Conservation (phyloP, 2,113 vertebrate species). For the Channa argus region DNA sequence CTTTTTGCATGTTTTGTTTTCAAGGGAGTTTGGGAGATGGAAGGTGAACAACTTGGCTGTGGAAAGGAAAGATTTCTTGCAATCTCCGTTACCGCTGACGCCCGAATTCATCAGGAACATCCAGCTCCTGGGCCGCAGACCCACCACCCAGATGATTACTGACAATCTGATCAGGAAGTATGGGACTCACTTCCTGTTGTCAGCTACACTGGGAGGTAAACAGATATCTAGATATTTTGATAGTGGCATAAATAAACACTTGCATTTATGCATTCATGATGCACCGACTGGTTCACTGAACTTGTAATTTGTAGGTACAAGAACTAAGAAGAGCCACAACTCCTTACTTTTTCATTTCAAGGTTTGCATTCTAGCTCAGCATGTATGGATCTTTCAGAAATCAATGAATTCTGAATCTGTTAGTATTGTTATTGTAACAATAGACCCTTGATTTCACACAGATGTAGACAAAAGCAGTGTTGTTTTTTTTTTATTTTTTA, state of each 20-base stretch:
- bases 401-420: no score
- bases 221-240: neutral
- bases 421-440: neutral
- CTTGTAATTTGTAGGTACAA: no score
- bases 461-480: neutral
- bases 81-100: constrained; percentile 92
- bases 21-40: constrained; percentile 97
- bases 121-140: constrained; percentile 92
- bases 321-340: neutral
- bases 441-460: neutral
- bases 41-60: constrained; percentile 98
- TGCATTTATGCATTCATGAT: neutral
- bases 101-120: constrained; percentile 97
- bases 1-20: constrained; percentile 8
- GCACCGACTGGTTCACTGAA: no score
- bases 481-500: neutral
- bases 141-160: constrained; percentile 92
- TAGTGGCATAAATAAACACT: neutral
- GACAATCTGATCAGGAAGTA: constrained; percentile 99
- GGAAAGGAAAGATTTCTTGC: constrained; percentile 93
- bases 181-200: constrained; percentile 96
- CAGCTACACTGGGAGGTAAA: constrained; percentile 96
- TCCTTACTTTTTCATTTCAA: neutral
- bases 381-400: neutral
- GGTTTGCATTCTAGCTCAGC: neutral